These are phyloP conservation scores for Apeltes quadracus DNA, from an alignment of 2,113 vertebrate species.

Conservation along the genomic window DNA sequence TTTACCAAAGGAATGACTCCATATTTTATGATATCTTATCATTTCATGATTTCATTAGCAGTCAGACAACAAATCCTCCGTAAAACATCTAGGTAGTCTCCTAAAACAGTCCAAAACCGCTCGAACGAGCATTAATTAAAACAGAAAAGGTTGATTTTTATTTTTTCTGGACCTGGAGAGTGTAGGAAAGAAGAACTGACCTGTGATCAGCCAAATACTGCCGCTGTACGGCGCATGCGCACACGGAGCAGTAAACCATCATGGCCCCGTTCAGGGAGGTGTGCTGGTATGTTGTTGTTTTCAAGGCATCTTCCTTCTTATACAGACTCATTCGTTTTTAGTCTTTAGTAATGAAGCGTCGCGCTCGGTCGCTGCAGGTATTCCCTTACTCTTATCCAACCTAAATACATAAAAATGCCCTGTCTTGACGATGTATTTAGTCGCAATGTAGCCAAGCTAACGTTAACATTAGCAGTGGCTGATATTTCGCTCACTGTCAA, in stretches of 20 bases:
- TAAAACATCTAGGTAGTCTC: background rate
- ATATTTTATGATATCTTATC: background rate
- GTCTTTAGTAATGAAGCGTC: accelerated
- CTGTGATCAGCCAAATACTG: background rate
- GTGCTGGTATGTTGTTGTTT: conserved; percentile 57
- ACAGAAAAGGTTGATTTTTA: background rate
- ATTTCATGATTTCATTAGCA: background rate
- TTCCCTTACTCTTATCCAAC: accelerated
- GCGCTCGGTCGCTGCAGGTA: accelerated
- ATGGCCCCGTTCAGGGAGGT: conserved; percentile 59
- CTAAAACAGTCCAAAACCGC: background rate
- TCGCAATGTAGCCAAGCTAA: conserved; percentile 26
- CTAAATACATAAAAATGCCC: background rate
- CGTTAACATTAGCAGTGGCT: conserved; percentile 18
- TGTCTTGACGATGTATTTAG: background rate
- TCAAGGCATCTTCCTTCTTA: background rate
- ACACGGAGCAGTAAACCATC: accelerated
- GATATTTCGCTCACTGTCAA: background rate
- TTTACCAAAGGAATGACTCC: background rate
- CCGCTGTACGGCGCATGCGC: conserved; percentile 49
- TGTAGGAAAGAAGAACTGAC: conserved; percentile 2
- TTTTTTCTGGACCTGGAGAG: background rate
- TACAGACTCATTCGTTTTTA: accelerated
- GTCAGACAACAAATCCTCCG: background rate
- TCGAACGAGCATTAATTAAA: no score